Conservation (phyloP, 2,113 vertebrate genomes). For the Engystomops pustulosus region DNA sequence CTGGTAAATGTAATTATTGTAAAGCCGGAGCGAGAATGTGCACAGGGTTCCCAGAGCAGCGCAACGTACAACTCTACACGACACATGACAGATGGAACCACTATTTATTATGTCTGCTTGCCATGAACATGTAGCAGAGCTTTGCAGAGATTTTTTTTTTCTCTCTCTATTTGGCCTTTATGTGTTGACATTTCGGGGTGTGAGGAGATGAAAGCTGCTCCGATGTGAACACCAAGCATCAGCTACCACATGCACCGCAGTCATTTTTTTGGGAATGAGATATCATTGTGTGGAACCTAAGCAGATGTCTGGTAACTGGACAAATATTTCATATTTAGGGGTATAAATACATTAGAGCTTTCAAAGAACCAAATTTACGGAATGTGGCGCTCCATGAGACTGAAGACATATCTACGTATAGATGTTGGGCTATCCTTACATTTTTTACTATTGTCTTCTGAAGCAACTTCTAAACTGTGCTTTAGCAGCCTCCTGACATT, state of each 20-base stretch:
- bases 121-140: slow-evolving; percentile 27
- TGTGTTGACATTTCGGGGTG: slow-evolving; percentile 34
- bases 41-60: slow-evolving; percentile 57
- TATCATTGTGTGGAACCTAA: neutral
- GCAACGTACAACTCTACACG: slow-evolving; percentile 57
- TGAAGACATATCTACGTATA: neutral
- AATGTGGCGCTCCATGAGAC: too few relatives aligned
- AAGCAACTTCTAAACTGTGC: too few relatives aligned
- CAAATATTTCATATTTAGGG: neutral
- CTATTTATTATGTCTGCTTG: slow-evolving; percentile 59
- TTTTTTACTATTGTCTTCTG: too few relatives aligned
- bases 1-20: slow-evolving; percentile 63
- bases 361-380: neutral
- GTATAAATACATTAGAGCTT: neutral
- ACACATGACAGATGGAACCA: slow-evolving; percentile 60
- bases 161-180: slow-evolving; percentile 48
- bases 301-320: neutral
- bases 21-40: slow-evolving; percentile 4
- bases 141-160: slow-evolving; percentile 55
- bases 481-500: too few relatives aligned
- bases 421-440: too few relatives aligned
- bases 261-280: neutral
- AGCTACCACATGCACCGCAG: neutral
- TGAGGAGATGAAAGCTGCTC: slow-evolving; percentile 61
- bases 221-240: slow-evolving; percentile 40